phyloP scores from a whole-genome alignment of 1,140 invertebrate species.

The Temnothorax curvispinosus region DNA sequence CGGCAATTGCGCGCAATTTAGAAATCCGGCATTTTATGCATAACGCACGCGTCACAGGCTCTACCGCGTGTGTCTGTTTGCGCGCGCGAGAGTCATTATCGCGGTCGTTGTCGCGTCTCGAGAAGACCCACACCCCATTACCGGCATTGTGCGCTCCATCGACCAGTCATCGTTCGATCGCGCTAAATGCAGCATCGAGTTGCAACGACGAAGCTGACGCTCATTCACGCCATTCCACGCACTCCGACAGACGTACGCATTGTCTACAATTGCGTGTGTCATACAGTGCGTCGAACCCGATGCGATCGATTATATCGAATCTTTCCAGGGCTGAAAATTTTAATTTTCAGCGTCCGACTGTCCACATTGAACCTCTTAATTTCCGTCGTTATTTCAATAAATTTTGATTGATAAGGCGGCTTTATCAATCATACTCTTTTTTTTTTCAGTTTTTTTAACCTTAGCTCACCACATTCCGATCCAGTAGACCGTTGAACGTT shows the following conservation, averaged over 20 bases:
- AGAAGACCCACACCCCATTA: constrained; percentile 38
- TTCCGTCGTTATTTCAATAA: background rate
- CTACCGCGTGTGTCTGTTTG: background rate
- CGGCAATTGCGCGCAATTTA: constrained; percentile 25
- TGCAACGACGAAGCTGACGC: constrained; percentile 27
- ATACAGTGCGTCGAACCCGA: constrained; percentile 23
- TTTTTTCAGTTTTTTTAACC: background rate
- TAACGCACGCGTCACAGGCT: constrained; percentile 4
- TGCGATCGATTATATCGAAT: constrained; percentile 34
- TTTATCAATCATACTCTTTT: background rate
- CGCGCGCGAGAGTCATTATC: constrained; percentile 39
- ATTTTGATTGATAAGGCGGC: background rate
- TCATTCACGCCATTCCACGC: constrained; percentile 33
- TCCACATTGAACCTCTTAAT: background rate
- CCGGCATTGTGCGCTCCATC: constrained; percentile 28
- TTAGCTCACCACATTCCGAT: background rate
- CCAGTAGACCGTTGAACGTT: too few relatives aligned
- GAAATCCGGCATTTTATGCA: constrained; percentile 1
- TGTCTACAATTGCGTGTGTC: constrained; percentile 34
- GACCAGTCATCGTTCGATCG: constrained; percentile 48
- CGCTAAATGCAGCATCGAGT: constrained; percentile 34
- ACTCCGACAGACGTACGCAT: constrained; percentile 25
- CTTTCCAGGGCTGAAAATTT: background rate
- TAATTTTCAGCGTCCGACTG: background rate
- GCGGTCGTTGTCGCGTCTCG: constrained; percentile 23